Base-by-base conservation (phyloP, 2,888 invertebrate species). In the Aricia artaxerxes region DNA sequence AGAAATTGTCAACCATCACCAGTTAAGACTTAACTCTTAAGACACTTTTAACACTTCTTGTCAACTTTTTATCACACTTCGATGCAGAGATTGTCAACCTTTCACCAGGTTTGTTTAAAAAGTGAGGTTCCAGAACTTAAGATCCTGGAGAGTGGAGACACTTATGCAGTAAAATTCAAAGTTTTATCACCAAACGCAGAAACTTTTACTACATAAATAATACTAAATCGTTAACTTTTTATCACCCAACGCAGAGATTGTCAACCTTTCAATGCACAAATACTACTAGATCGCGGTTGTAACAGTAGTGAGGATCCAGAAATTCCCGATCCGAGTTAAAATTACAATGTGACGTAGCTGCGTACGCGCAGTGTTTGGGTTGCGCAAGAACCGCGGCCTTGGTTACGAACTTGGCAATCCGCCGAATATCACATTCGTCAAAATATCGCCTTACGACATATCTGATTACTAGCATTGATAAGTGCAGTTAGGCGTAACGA, bases 331-430 rank as follows among this genome's bases (percentile, higher is more conserved):
- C 92, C 92, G 88, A 89, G 90, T 90, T 93, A 93, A 92, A 92
- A 91, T 92, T 92, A 92, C 86, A 85, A 87, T 86, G 88, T 93
- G 93, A 93, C 93, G 93, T 31, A 9, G 91, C 91, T 89, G 88
- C 87, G 87, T 88, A 89, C 88, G 88, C 88, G 87, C 88, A 89
- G 92, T 92, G 89, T 90, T 88, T 87, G 84, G 86, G 88, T 93
- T 93, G 91, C 91, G 91, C 92, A 93, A 94, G 91, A 89, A 86
- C 85, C 87, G 86, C 89, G 92, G 93, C 93, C 94, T 93, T 94
- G 93, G 91, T 69, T 69, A 88, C 88, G 90, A 90, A 86, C 89
- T 90, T 91, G 92, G 90, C 92, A 85, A 6, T 83, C 84, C 31
- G 76, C 76, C 76, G 76, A 76, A 31, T 16, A 49, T 49, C 35